Evolutionary conservation across 2,113 vertebrate species (phyloP).

Genomic region (Chaenogobius annularis): DNA sequence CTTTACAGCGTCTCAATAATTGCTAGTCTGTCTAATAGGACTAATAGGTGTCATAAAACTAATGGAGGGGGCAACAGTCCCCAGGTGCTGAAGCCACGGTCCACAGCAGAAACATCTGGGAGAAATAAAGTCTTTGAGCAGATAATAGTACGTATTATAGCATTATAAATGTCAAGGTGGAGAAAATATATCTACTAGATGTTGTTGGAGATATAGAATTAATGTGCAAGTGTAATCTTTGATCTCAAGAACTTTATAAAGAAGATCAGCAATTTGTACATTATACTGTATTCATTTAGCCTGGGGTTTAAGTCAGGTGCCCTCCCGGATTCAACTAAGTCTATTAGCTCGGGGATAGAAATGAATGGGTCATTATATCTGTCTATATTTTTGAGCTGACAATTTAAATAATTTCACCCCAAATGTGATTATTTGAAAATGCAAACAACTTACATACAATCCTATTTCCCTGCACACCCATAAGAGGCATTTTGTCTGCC

Average conservation of each 20-base stretch:
- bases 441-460: no score
- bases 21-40: slow-evolving; percentile 3
- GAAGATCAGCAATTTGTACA: not conserved
- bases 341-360: no score
- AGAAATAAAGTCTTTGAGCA: slow-evolving; percentile 39
- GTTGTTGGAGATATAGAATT: not conserved
- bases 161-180: not conserved
- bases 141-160: slow-evolving; percentile 28
- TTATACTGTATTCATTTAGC: no score
- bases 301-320: not conserved
- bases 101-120: slow-evolving; percentile 58
- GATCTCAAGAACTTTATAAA: not conserved
- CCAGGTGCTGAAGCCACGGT: slow-evolving; percentile 46
- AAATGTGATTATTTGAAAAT: no score
- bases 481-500: no score
- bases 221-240: not conserved
- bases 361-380: no score
- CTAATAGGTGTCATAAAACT: slow-evolving; percentile 58
- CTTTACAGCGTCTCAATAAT: slow-evolving; percentile 34
- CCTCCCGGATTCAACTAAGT: not conserved
- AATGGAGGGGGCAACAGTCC: slow-evolving; percentile 30
- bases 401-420: no score
- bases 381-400: no score
- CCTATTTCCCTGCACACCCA: no score
- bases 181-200: not conserved